Evolutionary conservation across 2,888 invertebrate genomes (phyloP), one percentile per base, ranked within the genome.

Genomic region (Oxystoma pomonae): DNA sequence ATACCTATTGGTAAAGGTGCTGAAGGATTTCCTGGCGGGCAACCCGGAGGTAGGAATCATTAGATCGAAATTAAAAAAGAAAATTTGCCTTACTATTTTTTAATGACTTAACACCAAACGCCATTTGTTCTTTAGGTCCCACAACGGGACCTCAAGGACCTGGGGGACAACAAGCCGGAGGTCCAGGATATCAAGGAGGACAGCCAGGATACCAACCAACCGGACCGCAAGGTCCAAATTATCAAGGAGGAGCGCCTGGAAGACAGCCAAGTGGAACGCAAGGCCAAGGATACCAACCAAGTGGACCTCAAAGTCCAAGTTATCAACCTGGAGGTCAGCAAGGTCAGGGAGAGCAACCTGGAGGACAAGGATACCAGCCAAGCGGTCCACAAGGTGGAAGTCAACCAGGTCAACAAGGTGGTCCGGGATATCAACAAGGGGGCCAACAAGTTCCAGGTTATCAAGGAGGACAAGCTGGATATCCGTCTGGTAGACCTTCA

Each of bases 1-100:
- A 68, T 64, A 52, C 61, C 65, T 3, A 70, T 70, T 20, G 72
- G 71, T n/a, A 66, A 68, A 66, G 72, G 71, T 60, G 70, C 71
- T 16, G 67, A 71, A 17, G 67, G 68, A 70, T 22, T 71, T 71
- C 20, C 69, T 65, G 35, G 35, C 3, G 35, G 35, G 12, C 5
- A 35, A 35, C 20, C 55, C 57, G 16, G 21, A 20, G 1, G 55
- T 16, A 3, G 72, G 74, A n/a, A 35, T 3, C 12, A 35, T 35
- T 7, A 3, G 35, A 35, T 35, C 3, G 35, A 35, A 58, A 1
- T 53, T 16, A 55, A 61, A 55, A 20, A n/a, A 55, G 19, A 9
- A 21, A 16, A 20, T 18, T 18, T 56, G 9, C 12, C 5, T 35
- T 35, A 7, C 35, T 12, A 35, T 35, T 12, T 12, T 35, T 35